Conservation (phyloP, 2,888 invertebrate genomes). For the Rhyacophila evoluta region DNA sequence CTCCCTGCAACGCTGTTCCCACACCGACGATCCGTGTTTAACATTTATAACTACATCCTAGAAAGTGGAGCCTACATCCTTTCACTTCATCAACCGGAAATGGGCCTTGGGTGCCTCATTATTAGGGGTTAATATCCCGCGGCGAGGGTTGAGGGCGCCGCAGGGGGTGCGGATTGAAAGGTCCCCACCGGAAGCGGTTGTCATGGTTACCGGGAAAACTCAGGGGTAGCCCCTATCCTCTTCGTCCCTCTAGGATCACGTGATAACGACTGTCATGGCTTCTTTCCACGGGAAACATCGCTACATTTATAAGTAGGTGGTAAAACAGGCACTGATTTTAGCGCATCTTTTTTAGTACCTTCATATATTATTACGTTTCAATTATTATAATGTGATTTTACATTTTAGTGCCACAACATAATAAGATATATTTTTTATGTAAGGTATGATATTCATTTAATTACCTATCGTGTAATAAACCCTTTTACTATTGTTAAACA, state of each 20-base stretch:
- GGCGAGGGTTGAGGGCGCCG: conserved; percentile 64
- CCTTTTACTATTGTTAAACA: too few relatives aligned
- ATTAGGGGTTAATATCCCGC: conserved; percentile 53
- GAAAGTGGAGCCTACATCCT: conserved; percentile 28
- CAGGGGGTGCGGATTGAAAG: conserved; percentile 61
- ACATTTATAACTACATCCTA: conserved; percentile 69
- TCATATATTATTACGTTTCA: too few relatives aligned
- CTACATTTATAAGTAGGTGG: neutral
- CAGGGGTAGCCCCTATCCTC: conserved; percentile 56
- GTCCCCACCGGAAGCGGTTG: conserved; percentile 58
- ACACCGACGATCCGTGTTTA: conserved; percentile 61
- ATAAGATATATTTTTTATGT: too few relatives aligned
- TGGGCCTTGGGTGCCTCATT: conserved; percentile 49
- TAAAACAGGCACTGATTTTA: neutral
- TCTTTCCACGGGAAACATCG: conserved; percentile 26
- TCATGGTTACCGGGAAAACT: conserved; percentile 61
- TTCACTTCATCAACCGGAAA: conserved; percentile 49
- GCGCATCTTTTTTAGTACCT: neutral
- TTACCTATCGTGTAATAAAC: too few relatives aligned
- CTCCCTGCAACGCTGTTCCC: conserved; percentile 41
- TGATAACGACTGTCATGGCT: conserved; percentile 54
- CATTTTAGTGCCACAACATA: too few relatives aligned
- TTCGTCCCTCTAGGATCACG: conserved; percentile 55
- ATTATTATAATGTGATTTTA: too few relatives aligned
- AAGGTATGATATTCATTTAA: too few relatives aligned